Evolutionary conservation across 1,140 invertebrate species (phyloP), one percentile per base, ranked within the genome.

Genomic region (Heliconius nattereri): DNA sequence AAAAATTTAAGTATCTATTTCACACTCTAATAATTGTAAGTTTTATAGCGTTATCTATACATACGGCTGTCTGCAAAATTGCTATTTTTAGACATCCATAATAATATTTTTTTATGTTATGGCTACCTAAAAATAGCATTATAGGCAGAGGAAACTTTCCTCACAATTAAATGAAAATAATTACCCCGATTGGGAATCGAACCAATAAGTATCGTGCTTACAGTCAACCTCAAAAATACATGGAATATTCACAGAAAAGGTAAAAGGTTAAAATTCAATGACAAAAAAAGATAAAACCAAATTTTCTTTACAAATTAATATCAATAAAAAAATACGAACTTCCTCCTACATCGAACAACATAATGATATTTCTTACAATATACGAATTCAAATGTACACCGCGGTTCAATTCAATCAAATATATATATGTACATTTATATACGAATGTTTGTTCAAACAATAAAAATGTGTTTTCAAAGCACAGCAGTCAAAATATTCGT

Each of bases 261-360:
- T 35, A 45, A 45, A 45, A 13, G 40, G 1, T 7, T 13, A 1
- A 45, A 23, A 57, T 23, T 6, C 20, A 57, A 57, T 57, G 60
- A 66, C 5, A 66, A 13, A 29, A 26, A 0, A 20, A n/a, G 3
- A 26, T 16, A 66, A 66, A 16, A 29, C 11, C 20, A 29, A 8
- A 6, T 26, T 66, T 66, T 26, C 11, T 66, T 66, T 26, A 26
- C 60, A 26, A 66, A 29, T 66, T 11, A 26, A 66, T 26, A 26
- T 26, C 26, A 66, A 66, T 66, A 66, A 66, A 60, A 60, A 66
- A 66, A 26, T 26, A 66, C 23, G 60, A 26, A 29, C 60, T 66
- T 66, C 60, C 60, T 66, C 11, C 9, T 66, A 29, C 5, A 66
- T 26, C 3, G 57, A 66, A 66, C 29, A 66, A 66, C 57, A 66